Evolutionary conservation across 2,113 vertebrate species (phyloP), one percentile per base, ranked within the genome.

Genomic region (Erythrolamprus reginae): DNA sequence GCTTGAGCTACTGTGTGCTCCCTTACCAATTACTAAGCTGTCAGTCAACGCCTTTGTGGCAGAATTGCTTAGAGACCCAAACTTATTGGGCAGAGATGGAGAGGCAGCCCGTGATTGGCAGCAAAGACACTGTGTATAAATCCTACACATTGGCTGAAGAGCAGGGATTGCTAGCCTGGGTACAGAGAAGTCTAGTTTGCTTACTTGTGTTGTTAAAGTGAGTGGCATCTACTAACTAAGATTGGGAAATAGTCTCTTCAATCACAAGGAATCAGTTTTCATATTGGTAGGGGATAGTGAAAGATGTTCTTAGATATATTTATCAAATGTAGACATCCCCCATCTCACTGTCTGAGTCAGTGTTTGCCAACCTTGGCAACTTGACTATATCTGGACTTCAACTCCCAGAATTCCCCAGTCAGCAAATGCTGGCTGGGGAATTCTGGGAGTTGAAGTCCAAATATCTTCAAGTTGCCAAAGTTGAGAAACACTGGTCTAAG

Each of bases 1-100:
- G 42, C 86, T 61, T 84, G 21, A 65, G 86, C 77, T 88, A 55
- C 86, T 65, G n/a, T 12, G 82, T 9, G 0, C 12, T 53, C 53
- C 50, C 42, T 87, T 52, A 88, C 89, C 58, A 28, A 24, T 47
- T 55, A 4, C 42, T 24, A 5, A 84, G 61, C 53, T 91, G 86
- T 91, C 90, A 88, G 90, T 88, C 90, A 53, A 88, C 61, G 86
- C 88, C 86, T 24, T 10, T 61, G 70, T 61, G n/a, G 86, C 28
- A 10, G 86, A 91, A 87, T 88, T 28, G 82, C 83, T 83, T 56
- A 84, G 65, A 82, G 33, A 86, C 24, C 48, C 10, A 38, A 28
- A 1, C 77, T 38, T 50, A 56, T 87, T 58, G 47, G 53, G 53
- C 86, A 88, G 90, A 77, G 90, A 88, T n/a, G 24, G n/a, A 42